phyloP scores from a whole-genome alignment of 2,888 invertebrate genomes.

The Rapana venosa region DNA sequence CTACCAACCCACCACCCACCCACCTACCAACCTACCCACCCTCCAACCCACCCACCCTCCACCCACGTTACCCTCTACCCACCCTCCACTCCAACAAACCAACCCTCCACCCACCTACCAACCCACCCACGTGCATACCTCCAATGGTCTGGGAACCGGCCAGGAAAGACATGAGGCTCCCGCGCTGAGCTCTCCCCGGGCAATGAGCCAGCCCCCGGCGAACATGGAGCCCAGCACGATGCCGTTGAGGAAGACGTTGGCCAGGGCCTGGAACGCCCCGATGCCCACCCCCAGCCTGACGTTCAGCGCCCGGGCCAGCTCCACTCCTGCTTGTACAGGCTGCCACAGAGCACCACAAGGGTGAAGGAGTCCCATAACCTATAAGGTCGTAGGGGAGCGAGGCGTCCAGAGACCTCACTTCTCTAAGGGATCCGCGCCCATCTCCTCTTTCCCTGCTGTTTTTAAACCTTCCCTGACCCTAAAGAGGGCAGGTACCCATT shows the following conservation, averaged over 20 bases:
- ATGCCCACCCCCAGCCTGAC: conserved; percentile 92
- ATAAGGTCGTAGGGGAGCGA: no score
- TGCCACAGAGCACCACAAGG: no score
- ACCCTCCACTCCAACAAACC: no score
- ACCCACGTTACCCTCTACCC: no score
- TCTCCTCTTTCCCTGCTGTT: no score
- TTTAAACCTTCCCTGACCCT: no score
- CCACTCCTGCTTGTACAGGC: conserved; percentile 84
- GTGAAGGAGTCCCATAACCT: no score
- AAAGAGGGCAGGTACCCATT: no score
- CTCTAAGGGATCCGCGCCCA: no score
- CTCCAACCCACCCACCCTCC: background rate
- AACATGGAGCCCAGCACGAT: conserved; percentile 93
- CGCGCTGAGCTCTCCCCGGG: conserved; percentile 88
- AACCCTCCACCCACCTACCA: background rate
- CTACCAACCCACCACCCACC: background rate
- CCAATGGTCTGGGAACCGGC: conserved; percentile 96
- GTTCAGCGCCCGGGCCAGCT: conserved; percentile 85
- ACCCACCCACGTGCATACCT: conserved; percentile 68
- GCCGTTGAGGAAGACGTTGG: conserved; percentile 85
- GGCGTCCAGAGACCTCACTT: no score
- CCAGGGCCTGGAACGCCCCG: conserved; percentile 89
- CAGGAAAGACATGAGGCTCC: conserved; percentile 96
- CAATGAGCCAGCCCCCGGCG: conserved; percentile 92
- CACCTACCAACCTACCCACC: background rate